Evolutionary conservation across 2,888 invertebrate species (phyloP).

Genomic region (Lasioglossum leucozonium): DNA sequence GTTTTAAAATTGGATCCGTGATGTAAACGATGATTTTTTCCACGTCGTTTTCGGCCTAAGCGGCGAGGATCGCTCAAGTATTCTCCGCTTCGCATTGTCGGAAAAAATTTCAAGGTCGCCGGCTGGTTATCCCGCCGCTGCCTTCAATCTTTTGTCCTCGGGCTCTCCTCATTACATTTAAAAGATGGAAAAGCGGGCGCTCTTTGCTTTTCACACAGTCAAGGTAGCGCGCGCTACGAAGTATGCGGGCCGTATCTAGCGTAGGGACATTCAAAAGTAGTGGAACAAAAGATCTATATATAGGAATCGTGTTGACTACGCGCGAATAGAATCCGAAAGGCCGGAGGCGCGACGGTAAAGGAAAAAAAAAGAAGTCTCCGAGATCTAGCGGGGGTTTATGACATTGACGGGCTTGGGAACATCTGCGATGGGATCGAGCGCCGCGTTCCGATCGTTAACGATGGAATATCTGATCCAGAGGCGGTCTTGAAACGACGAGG

Average conservation of each 20-base stretch:
- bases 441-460: not conserved
- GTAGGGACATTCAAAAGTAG: not conserved
- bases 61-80: not conserved
- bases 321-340: not conserved
- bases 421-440: not conserved
- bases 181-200: constrained; percentile 7
- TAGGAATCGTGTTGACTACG: constrained; percentile 6
- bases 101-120: constrained; percentile 6
- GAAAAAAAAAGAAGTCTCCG: not conserved
- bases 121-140: not conserved
- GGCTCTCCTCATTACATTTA: constrained; percentile 8
- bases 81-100: not conserved
- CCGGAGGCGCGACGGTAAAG: constrained; percentile 1
- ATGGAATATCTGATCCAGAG: not conserved
- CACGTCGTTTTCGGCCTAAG: not conserved
- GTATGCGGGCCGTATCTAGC: not conserved
- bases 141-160: constrained; percentile 7
- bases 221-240: not conserved
- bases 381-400: not conserved
- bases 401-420: not conserved
- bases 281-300: constrained; percentile 3
- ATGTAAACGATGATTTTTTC: no score
- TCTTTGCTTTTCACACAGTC: constrained; percentile 1
- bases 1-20: no score
- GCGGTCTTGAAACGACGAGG: not conserved